These are phyloP conservation scores for Chouioia cunea DNA, from an alignment of 2,888 invertebrate species.

Conservation along the genomic window DNA sequence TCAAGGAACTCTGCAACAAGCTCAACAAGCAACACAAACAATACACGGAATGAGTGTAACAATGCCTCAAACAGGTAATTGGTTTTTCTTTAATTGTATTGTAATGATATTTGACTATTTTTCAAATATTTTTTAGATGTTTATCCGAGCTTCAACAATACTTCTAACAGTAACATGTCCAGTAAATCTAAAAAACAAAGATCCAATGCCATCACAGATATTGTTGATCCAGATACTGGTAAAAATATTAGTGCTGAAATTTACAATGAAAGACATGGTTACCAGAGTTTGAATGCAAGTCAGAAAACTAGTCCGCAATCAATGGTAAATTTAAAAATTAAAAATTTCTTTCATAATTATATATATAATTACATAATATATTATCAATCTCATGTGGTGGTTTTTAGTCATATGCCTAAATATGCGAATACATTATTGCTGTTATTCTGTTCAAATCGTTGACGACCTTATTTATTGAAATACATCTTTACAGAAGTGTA, in stretches of 20 bases:
- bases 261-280: constrained; percentile 63
- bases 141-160: constrained; percentile 61
- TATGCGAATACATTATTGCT: no score
- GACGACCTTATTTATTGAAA: no score
- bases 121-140: constrained; percentile 52
- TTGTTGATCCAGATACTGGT: constrained; percentile 71
- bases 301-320: constrained; percentile 72
- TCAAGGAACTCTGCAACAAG: constrained; percentile 61
- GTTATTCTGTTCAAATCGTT: no score
- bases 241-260: constrained; percentile 71
- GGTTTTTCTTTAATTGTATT: no score
- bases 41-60: constrained; percentile 57
- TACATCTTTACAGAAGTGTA: no score
- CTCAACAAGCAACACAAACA: constrained; percentile 60
- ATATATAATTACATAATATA: no score
- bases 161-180: constrained; percentile 51
- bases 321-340: constrained; percentile 56
- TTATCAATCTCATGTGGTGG: no score
- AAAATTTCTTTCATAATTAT: neutral
- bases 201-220: constrained; percentile 64
- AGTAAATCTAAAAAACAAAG: constrained; percentile 57
- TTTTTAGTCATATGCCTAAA: no score
- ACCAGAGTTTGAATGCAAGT: constrained; percentile 68
- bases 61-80: constrained; percentile 57
- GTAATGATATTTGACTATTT: no score